Evolutionary conservation across 2,113 vertebrate species (phyloP).

Genomic region (Macquaria australasica): DNA sequence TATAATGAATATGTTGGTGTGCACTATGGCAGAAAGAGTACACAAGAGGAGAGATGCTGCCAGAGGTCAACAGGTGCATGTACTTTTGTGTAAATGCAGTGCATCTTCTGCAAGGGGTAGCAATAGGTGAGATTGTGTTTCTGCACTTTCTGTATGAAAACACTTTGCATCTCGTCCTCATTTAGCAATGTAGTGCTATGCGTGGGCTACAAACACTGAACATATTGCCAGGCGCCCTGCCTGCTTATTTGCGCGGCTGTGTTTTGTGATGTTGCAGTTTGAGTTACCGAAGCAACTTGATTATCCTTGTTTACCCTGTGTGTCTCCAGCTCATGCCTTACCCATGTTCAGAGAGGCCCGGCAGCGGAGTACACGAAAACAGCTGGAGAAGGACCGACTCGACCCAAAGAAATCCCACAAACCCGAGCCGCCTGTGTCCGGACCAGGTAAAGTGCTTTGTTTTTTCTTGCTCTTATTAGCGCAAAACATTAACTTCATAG

Average conservation of each 20-base stretch:
- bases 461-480: neutral
- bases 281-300: conserved; percentile 57
- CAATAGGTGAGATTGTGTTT: neutral
- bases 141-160: neutral
- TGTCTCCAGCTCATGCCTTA: conserved; percentile 91
- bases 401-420: conserved; percentile 97
- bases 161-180: neutral
- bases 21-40: conserved; percentile 54
- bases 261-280: conserved; percentile 47
- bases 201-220: neutral
- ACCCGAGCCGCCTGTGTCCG: conserved; percentile 96
- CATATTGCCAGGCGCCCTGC: conserved; percentile 10
- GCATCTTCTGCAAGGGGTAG: neutral
- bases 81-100: neutral
- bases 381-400: conserved; percentile 96
- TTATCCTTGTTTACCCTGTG: conserved; percentile 65
- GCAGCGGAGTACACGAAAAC: conserved; percentile 95
- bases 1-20: conserved; percentile 64
- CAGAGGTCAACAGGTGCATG: conserved; percentile 52
- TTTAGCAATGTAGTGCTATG: neutral
- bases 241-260: conserved; percentile 32
- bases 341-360: conserved; percentile 99
- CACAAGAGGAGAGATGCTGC: conserved; percentile 27
- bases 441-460: conserved; percentile 88
- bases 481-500: neutral